Evolutionary conservation across 1,140 invertebrate species (phyloP).

Genomic region (Anthonomus grandis): DNA sequence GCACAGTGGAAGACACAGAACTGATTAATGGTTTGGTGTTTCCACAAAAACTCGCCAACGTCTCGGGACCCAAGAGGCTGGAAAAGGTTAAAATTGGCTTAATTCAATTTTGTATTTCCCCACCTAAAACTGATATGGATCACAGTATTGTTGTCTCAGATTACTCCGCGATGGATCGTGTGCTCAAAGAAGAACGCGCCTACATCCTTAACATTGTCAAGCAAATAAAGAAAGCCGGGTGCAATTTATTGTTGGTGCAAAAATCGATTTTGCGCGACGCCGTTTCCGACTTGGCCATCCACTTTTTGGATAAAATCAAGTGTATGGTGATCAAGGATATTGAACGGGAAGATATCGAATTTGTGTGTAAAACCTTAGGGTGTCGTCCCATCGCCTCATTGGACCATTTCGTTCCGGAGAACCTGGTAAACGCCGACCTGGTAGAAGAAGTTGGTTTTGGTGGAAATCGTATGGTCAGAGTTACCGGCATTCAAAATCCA

Average conservation of each 20-base stretch:
- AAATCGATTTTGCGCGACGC: conserved; percentile 99
- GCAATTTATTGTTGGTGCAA: conserved; percentile 96
- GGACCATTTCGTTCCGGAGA: conserved; percentile 94
- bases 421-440: conserved; percentile 87
- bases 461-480: conserved; percentile 90
- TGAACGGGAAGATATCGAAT: conserved; percentile 97
- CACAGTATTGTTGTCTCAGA: conserved; percentile 97
- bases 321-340: conserved; percentile 98
- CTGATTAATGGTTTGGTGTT: conserved; percentile 94
- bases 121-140: conserved; percentile 99
- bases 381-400: conserved; percentile 97
- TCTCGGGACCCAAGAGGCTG: conserved; percentile 87
- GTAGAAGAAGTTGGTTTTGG: conserved; percentile 93
- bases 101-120: conserved; percentile 99
- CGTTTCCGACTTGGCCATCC: conserved; percentile 92
- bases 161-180: conserved; percentile 98
- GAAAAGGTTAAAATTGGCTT: conserved; percentile 99
- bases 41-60: conserved; percentile 82
- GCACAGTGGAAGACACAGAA: conserved; percentile 97
- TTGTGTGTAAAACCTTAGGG: conserved; percentile 91
- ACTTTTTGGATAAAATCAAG: conserved; percentile 99
- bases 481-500: conserved; percentile 70
- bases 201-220: conserved; percentile 99
- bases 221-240: conserved; percentile 97
- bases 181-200: conserved; percentile 95